Evolutionary conservation across 2,888 invertebrate genomes (phyloP).

Genomic region (Xestia rhomboidea): DNA sequence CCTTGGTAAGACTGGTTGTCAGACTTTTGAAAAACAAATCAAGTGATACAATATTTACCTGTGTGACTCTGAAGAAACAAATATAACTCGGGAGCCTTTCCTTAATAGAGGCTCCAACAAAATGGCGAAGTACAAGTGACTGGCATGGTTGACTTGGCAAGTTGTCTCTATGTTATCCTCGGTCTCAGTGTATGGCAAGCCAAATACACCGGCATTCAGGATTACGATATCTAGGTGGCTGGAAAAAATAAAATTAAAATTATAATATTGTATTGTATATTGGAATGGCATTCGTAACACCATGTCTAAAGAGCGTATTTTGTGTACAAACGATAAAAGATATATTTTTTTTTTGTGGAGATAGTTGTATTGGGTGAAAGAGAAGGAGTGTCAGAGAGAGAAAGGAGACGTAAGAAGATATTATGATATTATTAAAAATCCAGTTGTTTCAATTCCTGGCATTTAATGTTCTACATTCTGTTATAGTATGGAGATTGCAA

Average conservation of each 20-base stretch:
- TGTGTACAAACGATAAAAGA: not conserved
- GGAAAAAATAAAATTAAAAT: slow-evolving; percentile 68
- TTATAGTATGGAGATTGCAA: not conserved
- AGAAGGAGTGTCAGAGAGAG: not conserved
- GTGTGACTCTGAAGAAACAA: slow-evolving; percentile 97
- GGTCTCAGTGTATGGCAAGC: slow-evolving; percentile 93
- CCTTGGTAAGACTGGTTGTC: too few species aligned
- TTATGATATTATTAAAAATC: not conserved
- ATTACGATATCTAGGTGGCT: slow-evolving; percentile 94
- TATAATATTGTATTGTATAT: not conserved
- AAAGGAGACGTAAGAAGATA: not conserved
- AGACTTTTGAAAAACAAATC: too few species aligned
- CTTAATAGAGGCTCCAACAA: slow-evolving; percentile 93
- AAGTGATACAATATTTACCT: slow-evolving; percentile 87
- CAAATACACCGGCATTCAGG: slow-evolving; percentile 96
- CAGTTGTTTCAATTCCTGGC: not conserved
- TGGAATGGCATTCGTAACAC: not conserved
- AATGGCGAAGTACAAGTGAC: slow-evolving; percentile 95
- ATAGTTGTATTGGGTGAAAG: not conserved
- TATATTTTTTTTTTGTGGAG: not conserved
- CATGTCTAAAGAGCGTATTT: not conserved
- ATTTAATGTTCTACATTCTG: not conserved
- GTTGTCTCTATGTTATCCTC: slow-evolving; percentile 94
- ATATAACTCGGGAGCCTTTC: slow-evolving; percentile 93
- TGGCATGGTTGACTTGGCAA: slow-evolving; percentile 97